These are phyloP conservation scores for Pristionchus mayeri DNA, from an alignment of 2,888 invertebrate species.

Conservation along the genomic window DNA sequence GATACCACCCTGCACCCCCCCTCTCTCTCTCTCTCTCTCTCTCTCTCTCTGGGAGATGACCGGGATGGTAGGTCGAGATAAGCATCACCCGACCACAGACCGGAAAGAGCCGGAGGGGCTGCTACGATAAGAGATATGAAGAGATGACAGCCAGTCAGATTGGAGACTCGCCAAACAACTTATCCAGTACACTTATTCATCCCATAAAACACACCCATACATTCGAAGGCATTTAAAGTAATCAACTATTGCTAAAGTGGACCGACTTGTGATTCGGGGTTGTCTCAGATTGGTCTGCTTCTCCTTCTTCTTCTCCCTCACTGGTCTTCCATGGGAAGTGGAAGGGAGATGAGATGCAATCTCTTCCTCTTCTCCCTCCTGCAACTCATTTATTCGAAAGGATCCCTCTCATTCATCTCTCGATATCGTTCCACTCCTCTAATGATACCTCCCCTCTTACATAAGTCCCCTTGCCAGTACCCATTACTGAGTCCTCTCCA, in stretches of 20 bases:
- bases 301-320: slow-evolving; percentile 18
- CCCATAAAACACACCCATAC: no score
- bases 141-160: not conserved
- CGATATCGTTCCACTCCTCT: not conserved
- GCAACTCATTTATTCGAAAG: not conserved
- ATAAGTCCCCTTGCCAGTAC: not conserved
- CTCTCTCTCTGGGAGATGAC: not conserved
- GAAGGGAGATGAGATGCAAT: not conserved
- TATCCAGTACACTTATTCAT: not conserved
- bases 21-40: not conserved
- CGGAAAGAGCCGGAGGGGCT: not conserved
- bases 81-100: not conserved
- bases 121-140: slow-evolving; percentile 4
- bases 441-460: not conserved
- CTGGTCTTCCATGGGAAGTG: not conserved
- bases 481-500: not conserved
- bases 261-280: slow-evolving; percentile 38
- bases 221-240: no score
- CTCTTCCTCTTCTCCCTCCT: not conserved
- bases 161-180: not conserved
- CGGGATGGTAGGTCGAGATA: not conserved
- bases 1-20: not conserved
- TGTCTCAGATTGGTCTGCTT: slow-evolving; percentile 36
- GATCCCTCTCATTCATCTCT: not conserved
- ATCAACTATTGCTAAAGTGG: no score